phyloP scores from a whole-genome alignment of 1,140 invertebrate species.

The Hylaeus volcanicus region DNA sequence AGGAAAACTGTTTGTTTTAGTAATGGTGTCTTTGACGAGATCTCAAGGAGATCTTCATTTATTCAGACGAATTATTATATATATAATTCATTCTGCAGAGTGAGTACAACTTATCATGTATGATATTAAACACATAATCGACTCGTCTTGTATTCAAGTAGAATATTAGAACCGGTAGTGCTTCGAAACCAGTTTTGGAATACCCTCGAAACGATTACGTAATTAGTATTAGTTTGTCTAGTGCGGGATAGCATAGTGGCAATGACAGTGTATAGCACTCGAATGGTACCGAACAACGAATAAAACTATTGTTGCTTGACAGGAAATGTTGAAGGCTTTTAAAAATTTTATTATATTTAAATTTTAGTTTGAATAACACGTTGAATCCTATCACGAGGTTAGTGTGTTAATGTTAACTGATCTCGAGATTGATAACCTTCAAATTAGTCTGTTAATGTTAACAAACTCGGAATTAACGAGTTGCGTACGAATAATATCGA shows the following conservation, averaged over 20 bases:
- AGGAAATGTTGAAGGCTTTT: slow-evolving; percentile 9
- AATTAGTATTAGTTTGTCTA: background rate
- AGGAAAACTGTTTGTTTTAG: too few relatives aligned
- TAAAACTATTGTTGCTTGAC: slow-evolving; percentile 9
- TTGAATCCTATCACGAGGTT: background rate
- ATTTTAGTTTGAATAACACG: background rate
- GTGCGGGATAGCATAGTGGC: too few relatives aligned
- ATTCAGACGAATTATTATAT: background rate
- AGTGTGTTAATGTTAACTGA: slow-evolving; percentile 4
- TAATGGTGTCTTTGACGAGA: background rate
- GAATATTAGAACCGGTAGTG: background rate
- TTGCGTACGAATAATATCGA: background rate
- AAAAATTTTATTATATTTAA: background rate
- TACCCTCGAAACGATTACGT: background rate
- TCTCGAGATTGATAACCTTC: background rate
- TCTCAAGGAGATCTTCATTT: background rate
- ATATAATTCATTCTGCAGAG: background rate
- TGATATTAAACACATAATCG: background rate
- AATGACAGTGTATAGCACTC: background rate
- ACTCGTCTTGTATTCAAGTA: background rate
- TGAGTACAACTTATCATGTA: background rate
- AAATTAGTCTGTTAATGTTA: background rate
- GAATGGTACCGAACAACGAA: background rate
- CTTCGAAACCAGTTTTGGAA: background rate
- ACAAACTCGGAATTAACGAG: background rate